Conservation (phyloP, 2,113 vertebrate genomes). For the Hypanus sabinus region DNA sequence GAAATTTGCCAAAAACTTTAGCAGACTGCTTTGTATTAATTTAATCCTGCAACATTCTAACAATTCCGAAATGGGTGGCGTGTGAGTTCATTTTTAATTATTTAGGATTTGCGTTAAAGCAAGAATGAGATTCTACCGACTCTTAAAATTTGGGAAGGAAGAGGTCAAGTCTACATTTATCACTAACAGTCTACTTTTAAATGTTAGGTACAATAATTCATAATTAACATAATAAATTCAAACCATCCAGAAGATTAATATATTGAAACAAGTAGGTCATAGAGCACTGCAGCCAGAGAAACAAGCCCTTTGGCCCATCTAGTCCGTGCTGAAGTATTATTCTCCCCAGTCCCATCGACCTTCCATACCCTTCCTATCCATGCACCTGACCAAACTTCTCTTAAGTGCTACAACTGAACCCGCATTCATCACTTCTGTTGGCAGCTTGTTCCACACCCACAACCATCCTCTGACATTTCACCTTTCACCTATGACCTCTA, state of each 20-base stretch:
- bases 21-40: background rate
- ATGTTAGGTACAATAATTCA: background rate
- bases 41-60: background rate
- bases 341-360: too few species aligned
- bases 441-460: too few species aligned
- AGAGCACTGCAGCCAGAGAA: too few species aligned
- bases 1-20: background rate
- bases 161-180: background rate
- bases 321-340: too few species aligned
- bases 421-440: too few species aligned
- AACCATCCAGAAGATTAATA: background rate
- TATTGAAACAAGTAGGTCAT: background rate
- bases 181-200: background rate
- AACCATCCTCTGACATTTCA: too few species aligned
- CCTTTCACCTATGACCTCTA: too few species aligned
- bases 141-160: background rate
- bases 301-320: too few species aligned
- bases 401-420: too few species aligned
- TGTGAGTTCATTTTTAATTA: background rate
- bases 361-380: too few species aligned
- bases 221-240: background rate
- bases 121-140: conserved; percentile 24
- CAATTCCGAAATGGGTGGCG: background rate
- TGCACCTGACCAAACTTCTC: too few species aligned
- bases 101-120: background rate